These are phyloP conservation scores for Pycnonotus jocosus DNA, from an alignment of 2,113 vertebrate species.

Conservation along the genomic window DNA sequence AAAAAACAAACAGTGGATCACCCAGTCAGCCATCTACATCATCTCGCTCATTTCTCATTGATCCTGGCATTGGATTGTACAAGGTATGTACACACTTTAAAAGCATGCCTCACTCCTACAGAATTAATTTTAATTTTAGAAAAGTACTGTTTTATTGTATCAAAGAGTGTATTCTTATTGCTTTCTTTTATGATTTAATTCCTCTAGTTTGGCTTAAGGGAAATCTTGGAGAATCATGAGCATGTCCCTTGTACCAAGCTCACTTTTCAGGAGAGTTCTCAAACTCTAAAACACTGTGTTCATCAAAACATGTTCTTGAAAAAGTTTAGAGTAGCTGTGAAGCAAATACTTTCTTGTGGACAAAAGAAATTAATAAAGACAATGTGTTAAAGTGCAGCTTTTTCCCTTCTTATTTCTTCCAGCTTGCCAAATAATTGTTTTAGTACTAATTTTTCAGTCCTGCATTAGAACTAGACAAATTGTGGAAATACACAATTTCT, in stretches of 20 bases:
- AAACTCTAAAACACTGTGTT: neutral
- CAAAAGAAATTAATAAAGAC: neutral
- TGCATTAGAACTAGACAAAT: neutral
- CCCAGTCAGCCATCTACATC: slow-evolving; percentile 86
- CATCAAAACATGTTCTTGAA: neutral
- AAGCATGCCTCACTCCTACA: neutral
- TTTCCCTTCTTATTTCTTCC: neutral
- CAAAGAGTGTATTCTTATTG: neutral
- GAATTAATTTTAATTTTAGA: neutral
- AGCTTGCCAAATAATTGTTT: neutral
- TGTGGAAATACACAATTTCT: neutral
- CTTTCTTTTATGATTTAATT: neutral
- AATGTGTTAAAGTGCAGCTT: neutral
- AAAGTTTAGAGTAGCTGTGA: neutral
- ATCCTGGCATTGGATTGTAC: slow-evolving; percentile 89
- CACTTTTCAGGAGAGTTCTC: neutral
- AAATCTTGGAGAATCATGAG: neutral
- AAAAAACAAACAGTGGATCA: slow-evolving; percentile 70
- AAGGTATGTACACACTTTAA: slow-evolving; percentile 78
- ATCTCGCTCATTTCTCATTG: slow-evolving; percentile 78
- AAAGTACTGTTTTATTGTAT: neutral
- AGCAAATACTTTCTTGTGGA: neutral
- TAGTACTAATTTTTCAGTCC: neutral
- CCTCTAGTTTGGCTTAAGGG: neutral
- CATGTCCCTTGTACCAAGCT: neutral